Percentiles rank a stretch among this genome's conserved stretches.
Evolutionary conservation across 2,797 vertebrate genomes (phyloP).

Genomic region (Prionace glauca): DNA sequence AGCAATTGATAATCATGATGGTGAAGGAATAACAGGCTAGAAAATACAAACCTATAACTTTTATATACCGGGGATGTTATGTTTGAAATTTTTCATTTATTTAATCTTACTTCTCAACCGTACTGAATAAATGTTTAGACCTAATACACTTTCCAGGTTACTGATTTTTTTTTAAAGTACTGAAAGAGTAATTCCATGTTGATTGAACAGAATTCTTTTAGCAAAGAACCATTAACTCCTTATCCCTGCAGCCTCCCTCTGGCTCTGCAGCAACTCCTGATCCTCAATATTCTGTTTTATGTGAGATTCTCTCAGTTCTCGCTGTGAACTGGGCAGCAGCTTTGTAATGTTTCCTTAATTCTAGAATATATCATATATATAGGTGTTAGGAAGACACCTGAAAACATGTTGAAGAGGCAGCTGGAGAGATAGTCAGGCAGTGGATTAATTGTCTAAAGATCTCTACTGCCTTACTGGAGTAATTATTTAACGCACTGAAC

Average conservation of each 20-base stretch:
- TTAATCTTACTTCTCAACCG: neutral
- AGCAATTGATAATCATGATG: no score
- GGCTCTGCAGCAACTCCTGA: neutral
- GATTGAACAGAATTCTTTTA: neutral
- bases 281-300: neutral
- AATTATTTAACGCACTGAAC: neutral
- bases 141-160: neutral
- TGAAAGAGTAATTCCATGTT: neutral
- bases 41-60: no score
- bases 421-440: neutral
- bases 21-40: no score
- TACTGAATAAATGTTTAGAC: neutral
- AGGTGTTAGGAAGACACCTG: neutral
- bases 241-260: neutral
- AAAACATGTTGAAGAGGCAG: neutral
- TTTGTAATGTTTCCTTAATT: neutral
- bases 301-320: neutral
- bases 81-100: neutral
- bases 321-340: neutral
- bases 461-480: neutral
- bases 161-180: neutral
- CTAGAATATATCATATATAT: neutral
- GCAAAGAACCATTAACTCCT: neutral
- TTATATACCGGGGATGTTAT: neutral
- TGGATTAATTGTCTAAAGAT: neutral